A percentile compares a stretch with the other conserved stretches of the same genome.
Conservation (phyloP, 2,113 vertebrate genomes). For the Engraulis encrasicolus region DNA sequence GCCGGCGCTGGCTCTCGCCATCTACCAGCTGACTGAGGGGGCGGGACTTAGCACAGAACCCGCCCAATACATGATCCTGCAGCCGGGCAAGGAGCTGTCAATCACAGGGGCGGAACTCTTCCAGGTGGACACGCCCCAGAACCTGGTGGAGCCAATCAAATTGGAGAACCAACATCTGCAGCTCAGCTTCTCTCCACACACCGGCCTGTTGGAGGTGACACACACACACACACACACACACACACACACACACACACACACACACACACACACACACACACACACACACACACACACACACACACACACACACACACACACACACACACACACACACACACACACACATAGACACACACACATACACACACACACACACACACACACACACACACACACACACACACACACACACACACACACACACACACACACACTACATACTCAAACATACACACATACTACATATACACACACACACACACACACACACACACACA, state of each 20-base stretch:
- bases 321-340: not conserved
- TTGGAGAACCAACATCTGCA: constrained; percentile 84
- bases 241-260: not conserved
- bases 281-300: constrained; percentile 2
- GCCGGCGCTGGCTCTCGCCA: constrained; percentile 80
- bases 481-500: no score
- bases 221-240: not conserved
- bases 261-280: not conserved
- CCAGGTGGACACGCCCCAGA: constrained; percentile 70
- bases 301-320: not conserved
- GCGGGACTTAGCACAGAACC: constrained; percentile 64
- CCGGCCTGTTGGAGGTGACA: constrained; percentile 87
- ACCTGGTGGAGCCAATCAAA: constrained; percentile 64
- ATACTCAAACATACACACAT: not conserved
- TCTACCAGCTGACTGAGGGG: constrained; percentile 81
- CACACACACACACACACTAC: not conserved
- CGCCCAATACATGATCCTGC: constrained; percentile 74
- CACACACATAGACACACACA: not conserved
- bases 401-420: not conserved
- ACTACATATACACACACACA: not conserved
- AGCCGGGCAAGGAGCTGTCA: constrained; percentile 47
- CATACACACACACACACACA: no score
- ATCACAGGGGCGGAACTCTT: constrained; percentile 70
- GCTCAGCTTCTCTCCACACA: constrained; percentile 76
- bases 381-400: not conserved